Evolutionary conservation across 2,888 invertebrate species (phyloP).

Genomic region (Lysandra coridon): DNA sequence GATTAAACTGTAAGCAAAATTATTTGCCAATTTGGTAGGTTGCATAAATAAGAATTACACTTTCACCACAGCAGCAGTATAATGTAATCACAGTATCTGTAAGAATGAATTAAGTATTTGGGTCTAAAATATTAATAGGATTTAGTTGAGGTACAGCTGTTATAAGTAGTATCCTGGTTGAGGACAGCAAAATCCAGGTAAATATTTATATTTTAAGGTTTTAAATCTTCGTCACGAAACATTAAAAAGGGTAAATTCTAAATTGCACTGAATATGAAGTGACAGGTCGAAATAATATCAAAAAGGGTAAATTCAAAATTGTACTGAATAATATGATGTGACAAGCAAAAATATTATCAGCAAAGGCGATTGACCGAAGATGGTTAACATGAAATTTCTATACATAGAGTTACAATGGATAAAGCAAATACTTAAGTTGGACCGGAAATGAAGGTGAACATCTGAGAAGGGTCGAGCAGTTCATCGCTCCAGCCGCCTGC

Average conservation of each 20-base stretch:
- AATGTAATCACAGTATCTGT: too few relatives aligned
- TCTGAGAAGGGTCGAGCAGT: conserved; percentile 24
- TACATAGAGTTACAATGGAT: conserved; percentile 3
- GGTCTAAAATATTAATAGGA: too few relatives aligned
- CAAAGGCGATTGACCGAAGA: not conserved
- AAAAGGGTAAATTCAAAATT: not conserved
- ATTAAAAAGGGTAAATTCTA: not conserved
- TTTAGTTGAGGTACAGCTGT: too few relatives aligned
- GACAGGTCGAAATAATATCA: not conserved
- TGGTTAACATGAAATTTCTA: not conserved
- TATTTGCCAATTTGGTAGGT: too few relatives aligned
- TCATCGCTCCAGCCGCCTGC: conserved; percentile 21
- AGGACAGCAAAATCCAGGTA: too few relatives aligned
- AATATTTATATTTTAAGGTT: not conserved
- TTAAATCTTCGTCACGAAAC: not conserved
- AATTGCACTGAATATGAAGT: not conserved
- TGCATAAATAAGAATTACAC: too few relatives aligned
- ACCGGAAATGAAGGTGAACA: conserved; percentile 22
- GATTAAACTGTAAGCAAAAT: too few relatives aligned
- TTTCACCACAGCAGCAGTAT: too few relatives aligned
- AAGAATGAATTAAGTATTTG: too few relatives aligned
- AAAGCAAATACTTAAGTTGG: not conserved
- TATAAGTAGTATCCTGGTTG: too few relatives aligned
- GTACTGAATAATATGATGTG: not conserved
- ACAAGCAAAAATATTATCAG: not conserved